phyloP scores from a whole-genome alignment of 2,797 vertebrate genomes.

The Chiroxiphia lanceolata region DNA sequence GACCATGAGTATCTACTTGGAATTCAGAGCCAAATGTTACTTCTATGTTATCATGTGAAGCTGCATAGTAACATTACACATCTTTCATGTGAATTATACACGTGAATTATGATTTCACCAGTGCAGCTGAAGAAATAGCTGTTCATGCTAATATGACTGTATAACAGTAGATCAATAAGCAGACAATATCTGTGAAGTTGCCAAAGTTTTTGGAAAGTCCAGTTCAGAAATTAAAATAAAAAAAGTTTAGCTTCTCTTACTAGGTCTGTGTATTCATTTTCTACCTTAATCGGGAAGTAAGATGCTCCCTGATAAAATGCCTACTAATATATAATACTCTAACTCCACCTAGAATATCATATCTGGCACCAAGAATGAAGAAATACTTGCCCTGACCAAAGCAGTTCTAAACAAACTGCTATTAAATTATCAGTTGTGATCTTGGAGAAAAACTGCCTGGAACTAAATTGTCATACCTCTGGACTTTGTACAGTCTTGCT shows the following conservation, averaged over 20 bases:
- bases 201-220: not conserved
- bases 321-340: not conserved
- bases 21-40: not conserved
- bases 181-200: not conserved
- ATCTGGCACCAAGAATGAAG: not conserved
- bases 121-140: not conserved
- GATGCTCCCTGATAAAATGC: not conserved
- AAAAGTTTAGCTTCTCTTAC: accelerated
- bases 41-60: not conserved
- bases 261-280: not conserved
- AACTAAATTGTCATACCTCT: not conserved
- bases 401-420: not conserved
- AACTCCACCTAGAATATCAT: not conserved
- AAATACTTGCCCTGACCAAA: not conserved
- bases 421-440: not conserved
- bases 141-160: not conserved
- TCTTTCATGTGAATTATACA: not conserved
- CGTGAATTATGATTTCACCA: not conserved
- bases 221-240: not conserved
- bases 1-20: not conserved
- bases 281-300: not conserved
- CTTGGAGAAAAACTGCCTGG: not conserved
- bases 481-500: not conserved
- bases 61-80: accelerated
- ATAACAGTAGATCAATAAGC: not conserved